Evolutionary conservation across 2,797 vertebrate genomes (phyloP).

Genomic region (Pampus argenteus): DNA sequence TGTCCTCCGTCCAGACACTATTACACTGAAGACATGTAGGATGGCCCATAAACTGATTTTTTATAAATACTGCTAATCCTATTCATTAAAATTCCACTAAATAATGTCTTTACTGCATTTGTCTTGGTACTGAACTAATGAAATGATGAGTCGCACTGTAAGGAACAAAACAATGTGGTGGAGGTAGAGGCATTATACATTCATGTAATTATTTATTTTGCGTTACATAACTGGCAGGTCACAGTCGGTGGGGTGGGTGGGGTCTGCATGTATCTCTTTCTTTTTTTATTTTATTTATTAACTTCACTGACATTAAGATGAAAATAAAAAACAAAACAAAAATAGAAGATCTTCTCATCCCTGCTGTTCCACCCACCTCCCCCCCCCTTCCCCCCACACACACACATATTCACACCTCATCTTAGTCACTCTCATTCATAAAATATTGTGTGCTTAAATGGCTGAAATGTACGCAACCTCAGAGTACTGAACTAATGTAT

Average conservation of each 20-base stretch:
- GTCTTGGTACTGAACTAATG: conserved; percentile 25
- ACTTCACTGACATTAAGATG: not conserved
- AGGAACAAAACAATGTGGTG: conserved; percentile 6
- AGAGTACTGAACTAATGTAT: conserved; percentile 36
- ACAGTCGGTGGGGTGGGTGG: conserved; percentile 19
- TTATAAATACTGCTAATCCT: conserved; percentile 47
- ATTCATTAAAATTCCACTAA: conserved; percentile 33
- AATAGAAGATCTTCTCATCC: conserved; percentile 11
- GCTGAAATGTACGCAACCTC: conserved; percentile 41
- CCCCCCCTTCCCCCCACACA: conserved; percentile 43
- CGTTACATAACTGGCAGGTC: conserved; percentile 41
- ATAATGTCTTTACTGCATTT: conserved; percentile 29
- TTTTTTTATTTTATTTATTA: not conserved
- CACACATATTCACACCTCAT: conserved; percentile 50
- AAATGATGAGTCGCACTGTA: not conserved
- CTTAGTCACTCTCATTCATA: conserved; percentile 74
- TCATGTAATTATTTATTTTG: conserved; percentile 42
- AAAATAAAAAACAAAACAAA: conserved; percentile 31
- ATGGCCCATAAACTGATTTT: conserved; percentile 48
- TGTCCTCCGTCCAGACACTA: conserved; percentile 15
- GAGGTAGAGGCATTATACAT: conserved; percentile 11
- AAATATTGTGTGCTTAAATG: conserved; percentile 57
- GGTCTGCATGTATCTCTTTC: not conserved
- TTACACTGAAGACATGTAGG: conserved; percentile 41
- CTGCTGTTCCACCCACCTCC: conserved; percentile 39